Evolutionary conservation across 2,113 vertebrate genomes (phyloP).

Genomic region (Ahaetulla prasina): DNA sequence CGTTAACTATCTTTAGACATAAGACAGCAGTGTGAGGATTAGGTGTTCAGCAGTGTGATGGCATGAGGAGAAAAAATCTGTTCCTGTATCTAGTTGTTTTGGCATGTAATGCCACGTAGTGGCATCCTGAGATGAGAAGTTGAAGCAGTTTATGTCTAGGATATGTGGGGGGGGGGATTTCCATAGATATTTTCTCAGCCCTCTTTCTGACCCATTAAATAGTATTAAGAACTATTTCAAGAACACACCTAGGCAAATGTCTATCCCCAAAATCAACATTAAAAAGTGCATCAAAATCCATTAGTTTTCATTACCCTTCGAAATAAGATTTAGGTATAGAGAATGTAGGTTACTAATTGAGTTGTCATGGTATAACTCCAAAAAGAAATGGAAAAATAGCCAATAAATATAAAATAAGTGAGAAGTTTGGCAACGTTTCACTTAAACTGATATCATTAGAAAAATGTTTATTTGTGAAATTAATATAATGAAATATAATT

Average conservation of each 20-base stretch:
- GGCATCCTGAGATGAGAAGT: neutral
- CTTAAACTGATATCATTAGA: neutral
- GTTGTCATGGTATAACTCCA: neutral
- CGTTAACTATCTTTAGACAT: too few relatives aligned
- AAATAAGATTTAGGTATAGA: neutral
- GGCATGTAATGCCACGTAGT: too few relatives aligned
- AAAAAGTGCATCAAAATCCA: neutral
- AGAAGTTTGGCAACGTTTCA: neutral
- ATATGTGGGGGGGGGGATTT: neutral
- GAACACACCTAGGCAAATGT: neutral
- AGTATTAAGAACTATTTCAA: neutral
- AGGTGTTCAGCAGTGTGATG: neutral
- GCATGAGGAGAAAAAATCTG: neutral
- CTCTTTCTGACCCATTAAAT: neutral
- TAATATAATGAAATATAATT: neutral
- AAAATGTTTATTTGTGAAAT: neutral
- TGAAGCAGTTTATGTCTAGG: neutral
- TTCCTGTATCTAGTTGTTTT: neutral
- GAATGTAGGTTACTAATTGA: neutral
- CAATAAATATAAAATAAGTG: neutral
- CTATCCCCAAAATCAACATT: neutral
- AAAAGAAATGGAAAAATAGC: neutral
- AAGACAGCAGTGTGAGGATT: neutral
- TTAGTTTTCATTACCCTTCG: neutral
- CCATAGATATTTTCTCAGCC: neutral